These are phyloP conservation scores for Orthosia cruda DNA, from an alignment of 2,888 invertebrate species.

Conservation along the genomic window DNA sequence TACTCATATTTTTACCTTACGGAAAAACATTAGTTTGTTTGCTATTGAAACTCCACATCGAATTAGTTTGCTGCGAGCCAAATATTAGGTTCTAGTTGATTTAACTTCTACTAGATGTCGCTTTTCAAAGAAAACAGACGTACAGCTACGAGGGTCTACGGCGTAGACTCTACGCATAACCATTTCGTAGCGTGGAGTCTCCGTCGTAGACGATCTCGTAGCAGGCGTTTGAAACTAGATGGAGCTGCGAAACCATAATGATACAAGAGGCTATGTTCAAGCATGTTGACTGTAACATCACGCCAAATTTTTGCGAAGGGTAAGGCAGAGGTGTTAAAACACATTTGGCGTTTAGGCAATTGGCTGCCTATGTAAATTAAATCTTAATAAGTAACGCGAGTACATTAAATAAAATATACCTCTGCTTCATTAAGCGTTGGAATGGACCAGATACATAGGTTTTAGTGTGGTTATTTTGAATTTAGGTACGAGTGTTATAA, in stretches of 20 bases:
- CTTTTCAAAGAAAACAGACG: neutral
- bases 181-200: constrained; percentile 47
- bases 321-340: neutral
- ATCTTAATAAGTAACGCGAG: no score
- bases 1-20: neutral
- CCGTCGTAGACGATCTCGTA: neutral
- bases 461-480: no score
- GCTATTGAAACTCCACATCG: neutral
- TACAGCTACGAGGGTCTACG: neutral
- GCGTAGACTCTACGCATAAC: constrained; percentile 1
- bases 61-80: neutral
- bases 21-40: neutral
- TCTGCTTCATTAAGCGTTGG: no score
- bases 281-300: neutral
- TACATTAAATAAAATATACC: no score
- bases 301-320: accelerated
- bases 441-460: no score
- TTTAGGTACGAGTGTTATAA: no score
- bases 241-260: constrained; percentile 31
- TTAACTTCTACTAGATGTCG: constrained; percentile 41
- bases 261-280: neutral
- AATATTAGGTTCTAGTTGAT: no score
- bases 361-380: no score
- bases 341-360: no score
- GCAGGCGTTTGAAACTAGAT: constrained; percentile 31